These are phyloP conservation scores for Nestor notabilis DNA, from an alignment of 2,113 vertebrate species.

Conservation along the genomic window DNA sequence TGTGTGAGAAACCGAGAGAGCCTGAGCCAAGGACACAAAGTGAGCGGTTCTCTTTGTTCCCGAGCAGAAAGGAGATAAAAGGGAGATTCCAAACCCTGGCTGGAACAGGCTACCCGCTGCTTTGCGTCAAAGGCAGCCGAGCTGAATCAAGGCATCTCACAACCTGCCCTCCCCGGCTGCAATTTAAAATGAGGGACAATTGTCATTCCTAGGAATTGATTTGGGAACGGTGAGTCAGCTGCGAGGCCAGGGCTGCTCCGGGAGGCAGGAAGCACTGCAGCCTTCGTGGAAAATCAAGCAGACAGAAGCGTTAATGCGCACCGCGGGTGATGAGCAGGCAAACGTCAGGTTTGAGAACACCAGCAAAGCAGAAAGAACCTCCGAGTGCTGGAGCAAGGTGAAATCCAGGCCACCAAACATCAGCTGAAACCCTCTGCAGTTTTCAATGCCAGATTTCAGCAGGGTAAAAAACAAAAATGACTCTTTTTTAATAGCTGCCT, in stretches of 20 bases:
- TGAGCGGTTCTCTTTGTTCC: constrained; percentile 1
- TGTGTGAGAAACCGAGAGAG: not conserved
- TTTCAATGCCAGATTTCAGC: not conserved
- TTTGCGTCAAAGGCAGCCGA: not conserved
- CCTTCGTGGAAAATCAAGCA: not conserved
- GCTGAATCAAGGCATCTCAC: constrained; percentile 29
- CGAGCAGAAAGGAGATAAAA: constrained; percentile 18
- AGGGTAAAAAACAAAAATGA: not conserved
- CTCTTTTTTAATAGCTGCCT: not conserved
- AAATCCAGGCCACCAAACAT: not conserved
- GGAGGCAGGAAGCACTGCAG: not conserved
- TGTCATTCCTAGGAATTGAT: not conserved
- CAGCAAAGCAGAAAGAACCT: not conserved
- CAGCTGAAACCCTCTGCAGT: not conserved
- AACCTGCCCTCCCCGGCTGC: not conserved
- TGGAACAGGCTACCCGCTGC: not conserved
- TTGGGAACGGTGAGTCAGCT: not conserved
- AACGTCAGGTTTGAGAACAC: not conserved
- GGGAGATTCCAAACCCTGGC: not conserved
- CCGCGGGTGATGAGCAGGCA: rapidly evolving
- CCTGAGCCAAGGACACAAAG: not conserved
- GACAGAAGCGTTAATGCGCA: rapidly evolving
- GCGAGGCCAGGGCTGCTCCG: not conserved
- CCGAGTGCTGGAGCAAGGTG: not conserved
- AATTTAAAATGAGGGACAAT: not conserved